Conservation (phyloP, 2,888 invertebrate genomes). For the Opisthograptis luteolata region DNA sequence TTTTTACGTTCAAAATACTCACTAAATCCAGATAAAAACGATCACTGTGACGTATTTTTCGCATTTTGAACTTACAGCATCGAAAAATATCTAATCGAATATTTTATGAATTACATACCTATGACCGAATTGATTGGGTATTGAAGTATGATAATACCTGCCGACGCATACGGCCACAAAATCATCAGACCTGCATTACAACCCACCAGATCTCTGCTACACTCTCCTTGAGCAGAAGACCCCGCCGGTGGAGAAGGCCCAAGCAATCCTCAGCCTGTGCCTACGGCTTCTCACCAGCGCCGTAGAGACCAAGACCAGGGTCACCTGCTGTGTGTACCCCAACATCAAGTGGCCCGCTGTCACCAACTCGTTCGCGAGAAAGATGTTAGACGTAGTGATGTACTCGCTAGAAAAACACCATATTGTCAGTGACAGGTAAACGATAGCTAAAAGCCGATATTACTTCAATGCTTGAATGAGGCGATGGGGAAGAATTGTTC, state of each 20-base stretch:
- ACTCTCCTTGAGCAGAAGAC: slow-evolving; percentile 56
- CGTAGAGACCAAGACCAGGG: slow-evolving; percentile 23
- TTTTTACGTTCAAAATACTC: too few relatives aligned
- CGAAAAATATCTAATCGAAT: too few relatives aligned
- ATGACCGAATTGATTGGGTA: too few relatives aligned
- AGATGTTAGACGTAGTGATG: slow-evolving; percentile 55
- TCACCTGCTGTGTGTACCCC: slow-evolving; percentile 64
- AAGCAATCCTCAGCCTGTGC: slow-evolving; percentile 56
- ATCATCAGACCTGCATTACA: not conserved
- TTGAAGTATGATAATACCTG: too few relatives aligned
- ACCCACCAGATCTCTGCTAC: slow-evolving; percentile 58
- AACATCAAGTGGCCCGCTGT: slow-evolving; percentile 59
- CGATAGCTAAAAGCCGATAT: too few relatives aligned
- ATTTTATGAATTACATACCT: too few relatives aligned
- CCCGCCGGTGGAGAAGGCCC: slow-evolving; percentile 65
- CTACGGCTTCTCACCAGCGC: slow-evolving; percentile 59
- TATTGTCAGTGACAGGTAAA: slow-evolving; percentile 64
- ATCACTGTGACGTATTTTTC: too few relatives aligned
- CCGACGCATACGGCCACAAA: not conserved
- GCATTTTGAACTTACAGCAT: too few relatives aligned
- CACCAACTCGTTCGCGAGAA: slow-evolving; percentile 45
- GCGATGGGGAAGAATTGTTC: too few relatives aligned
- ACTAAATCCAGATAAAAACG: too few relatives aligned
- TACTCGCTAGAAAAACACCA: slow-evolving; percentile 55
- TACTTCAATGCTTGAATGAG: too few relatives aligned